Conservation (phyloP, 2,113 vertebrate species). For the Cygnus atratus region DNA sequence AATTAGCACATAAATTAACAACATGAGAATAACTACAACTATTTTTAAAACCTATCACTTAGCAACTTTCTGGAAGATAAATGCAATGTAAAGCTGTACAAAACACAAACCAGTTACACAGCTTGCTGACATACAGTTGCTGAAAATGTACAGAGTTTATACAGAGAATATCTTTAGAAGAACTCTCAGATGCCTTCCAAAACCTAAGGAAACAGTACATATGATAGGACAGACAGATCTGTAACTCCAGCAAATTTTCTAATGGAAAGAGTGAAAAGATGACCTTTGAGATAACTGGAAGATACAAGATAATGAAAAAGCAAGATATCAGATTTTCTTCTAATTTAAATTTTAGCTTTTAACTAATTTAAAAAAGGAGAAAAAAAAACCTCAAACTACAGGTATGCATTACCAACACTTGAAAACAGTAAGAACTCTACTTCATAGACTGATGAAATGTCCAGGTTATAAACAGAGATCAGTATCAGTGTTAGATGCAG, state of each 20-base stretch:
- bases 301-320: not conserved
- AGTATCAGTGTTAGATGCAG: not conserved
- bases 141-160: not conserved
- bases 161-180: not conserved
- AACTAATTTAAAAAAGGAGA: not conserved
- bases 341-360: not conserved
- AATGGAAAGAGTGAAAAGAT: not conserved
- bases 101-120: not conserved
- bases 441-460: not conserved
- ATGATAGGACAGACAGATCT: not conserved
- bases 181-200: not conserved
- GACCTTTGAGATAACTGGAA: not conserved
- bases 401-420: not conserved
- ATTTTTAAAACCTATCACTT: not conserved
- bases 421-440: not conserved
- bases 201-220: not conserved
- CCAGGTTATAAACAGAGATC: not conserved
- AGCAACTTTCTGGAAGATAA: not conserved
- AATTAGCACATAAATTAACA: not conserved
- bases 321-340: not conserved
- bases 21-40: not conserved
- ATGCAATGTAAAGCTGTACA: not conserved
- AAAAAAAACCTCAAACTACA: not conserved
- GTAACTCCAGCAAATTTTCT: not conserved
- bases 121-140: not conserved